phyloP scores from a whole-genome alignment of 2,113 vertebrate genomes.

The Cyrtonyx montezumae region DNA sequence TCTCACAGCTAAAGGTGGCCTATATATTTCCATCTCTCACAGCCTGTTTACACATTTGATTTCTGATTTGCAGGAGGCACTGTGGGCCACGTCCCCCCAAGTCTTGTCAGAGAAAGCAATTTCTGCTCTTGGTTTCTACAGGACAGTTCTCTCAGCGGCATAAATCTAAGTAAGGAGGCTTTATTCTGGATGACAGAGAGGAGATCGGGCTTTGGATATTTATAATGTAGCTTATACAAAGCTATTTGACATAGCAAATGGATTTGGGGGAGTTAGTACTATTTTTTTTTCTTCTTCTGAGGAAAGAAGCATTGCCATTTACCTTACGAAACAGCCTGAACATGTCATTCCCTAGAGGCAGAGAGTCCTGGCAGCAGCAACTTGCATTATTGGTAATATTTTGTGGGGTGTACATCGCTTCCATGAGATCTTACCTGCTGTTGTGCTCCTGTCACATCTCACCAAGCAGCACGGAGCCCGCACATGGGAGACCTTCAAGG shows the following conservation, averaged over 20 bases:
- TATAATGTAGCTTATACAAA: constrained; percentile 18
- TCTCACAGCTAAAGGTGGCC: constrained; percentile 20
- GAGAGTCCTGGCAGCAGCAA: constrained; percentile 22
- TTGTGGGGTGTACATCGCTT: neutral
- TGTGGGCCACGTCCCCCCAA: neutral
- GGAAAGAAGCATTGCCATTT: neutral
- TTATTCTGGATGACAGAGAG: constrained; percentile 24
- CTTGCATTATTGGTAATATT: constrained; percentile 24
- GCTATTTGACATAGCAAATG: constrained; percentile 42
- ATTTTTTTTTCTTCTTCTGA: constrained; percentile 15
- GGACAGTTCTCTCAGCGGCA: neutral
- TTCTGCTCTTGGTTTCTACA: constrained; percentile 22
- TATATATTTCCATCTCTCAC: neutral
- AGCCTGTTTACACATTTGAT: neutral
- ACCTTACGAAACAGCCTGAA: constrained; percentile 46
- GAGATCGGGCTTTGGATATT: neutral
- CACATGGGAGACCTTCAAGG: neutral
- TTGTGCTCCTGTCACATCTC: constrained; percentile 3
- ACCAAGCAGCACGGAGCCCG: neutral
- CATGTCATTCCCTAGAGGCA: constrained; percentile 25
- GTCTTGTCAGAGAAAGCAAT: neutral
- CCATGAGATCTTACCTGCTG: neutral
- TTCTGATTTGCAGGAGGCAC: constrained; percentile 26
- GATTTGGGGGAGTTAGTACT: constrained; percentile 33
- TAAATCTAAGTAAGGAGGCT: constrained; percentile 22